A percentile compares a stretch with the other conserved stretches of the same genome.
Conservation (phyloP, 2,888 invertebrate species). For the Portevinia maculata region DNA sequence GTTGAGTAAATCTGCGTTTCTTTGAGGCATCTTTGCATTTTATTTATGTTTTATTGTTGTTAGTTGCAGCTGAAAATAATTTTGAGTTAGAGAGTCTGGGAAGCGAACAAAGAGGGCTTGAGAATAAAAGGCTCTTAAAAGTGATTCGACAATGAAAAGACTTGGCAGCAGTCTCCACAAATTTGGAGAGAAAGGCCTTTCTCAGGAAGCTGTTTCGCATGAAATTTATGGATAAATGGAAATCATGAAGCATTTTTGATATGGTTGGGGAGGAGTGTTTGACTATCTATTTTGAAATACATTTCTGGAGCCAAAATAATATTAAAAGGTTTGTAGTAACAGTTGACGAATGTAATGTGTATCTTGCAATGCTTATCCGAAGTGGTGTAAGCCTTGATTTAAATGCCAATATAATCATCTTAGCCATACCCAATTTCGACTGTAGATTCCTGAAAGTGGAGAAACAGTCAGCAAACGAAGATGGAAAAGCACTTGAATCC, state of each 20-base stretch:
- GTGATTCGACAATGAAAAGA: conserved; percentile 24
- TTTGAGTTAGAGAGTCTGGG: conserved; percentile 35
- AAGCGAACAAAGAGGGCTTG: not conserved
- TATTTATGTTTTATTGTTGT: conserved; percentile 37
- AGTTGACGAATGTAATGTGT: too few relatives aligned
- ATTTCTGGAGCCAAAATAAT: too few relatives aligned
- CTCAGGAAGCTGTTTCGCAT: conserved; percentile 19
- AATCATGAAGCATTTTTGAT: conserved; percentile 4
- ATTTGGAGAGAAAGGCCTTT: conserved; percentile 10
- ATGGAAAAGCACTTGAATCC: too few relatives aligned
- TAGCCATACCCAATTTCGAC: too few relatives aligned
- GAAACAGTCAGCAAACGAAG: too few relatives aligned
- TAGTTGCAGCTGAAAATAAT: conserved; percentile 36
- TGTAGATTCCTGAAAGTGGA: too few relatives aligned
- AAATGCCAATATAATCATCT: too few relatives aligned
- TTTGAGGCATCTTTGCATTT: conserved; percentile 41
- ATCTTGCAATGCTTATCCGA: too few relatives aligned
- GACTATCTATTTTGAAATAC: too few relatives aligned
- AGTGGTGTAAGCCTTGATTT: too few relatives aligned
- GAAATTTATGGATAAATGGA: conserved; percentile 18
- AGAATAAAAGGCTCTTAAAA: conserved; percentile 30
- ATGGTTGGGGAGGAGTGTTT: not conserved
- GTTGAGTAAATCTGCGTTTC: conserved; percentile 26
- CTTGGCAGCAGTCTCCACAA: conserved; percentile 57
- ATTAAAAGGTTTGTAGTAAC: too few relatives aligned